These are phyloP conservation scores for Drosophila nr. perissopoda DNA, from an alignment of 2,888 invertebrate species.

Conservation along the genomic window DNA sequence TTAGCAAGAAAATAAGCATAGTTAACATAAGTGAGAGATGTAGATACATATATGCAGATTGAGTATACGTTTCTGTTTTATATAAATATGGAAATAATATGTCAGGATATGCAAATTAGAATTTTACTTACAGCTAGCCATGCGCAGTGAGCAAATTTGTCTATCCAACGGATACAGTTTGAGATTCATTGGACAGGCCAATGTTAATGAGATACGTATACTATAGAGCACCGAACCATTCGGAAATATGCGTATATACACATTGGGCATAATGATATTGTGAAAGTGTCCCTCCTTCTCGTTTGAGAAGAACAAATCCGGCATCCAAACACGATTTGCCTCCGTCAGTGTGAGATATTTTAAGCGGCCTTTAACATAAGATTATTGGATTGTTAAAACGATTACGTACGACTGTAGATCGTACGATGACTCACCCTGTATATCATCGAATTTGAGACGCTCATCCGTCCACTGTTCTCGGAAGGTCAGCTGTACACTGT, in stretches of 20 bases:
- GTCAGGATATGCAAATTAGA: not conserved
- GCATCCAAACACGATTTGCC: conserved; percentile 98
- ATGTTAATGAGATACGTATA: conserved; percentile 97
- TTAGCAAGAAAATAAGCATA: not conserved
- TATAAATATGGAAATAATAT: not conserved
- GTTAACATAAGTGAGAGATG: not conserved
- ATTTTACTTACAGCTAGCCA: conserved; percentile 96
- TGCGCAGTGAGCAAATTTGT: conserved; percentile 96
- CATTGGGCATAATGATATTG: conserved; percentile 98
- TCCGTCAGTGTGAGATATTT: conserved; percentile 97
- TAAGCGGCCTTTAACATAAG: conserved; percentile 88
- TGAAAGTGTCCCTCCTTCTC: conserved; percentile 99
- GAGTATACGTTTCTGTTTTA: not conserved
- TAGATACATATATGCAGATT: not conserved
- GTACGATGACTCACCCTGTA: conserved; percentile 88
- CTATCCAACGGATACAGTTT: conserved; percentile 98
- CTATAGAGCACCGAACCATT: conserved; percentile 98
- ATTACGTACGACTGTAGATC: not conserved
- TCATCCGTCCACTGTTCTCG: conserved; percentile 99
- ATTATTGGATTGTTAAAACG: not conserved
- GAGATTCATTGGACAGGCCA: conserved; percentile 98
- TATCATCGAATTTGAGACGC: conserved; percentile 94
- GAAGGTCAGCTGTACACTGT: conserved; percentile 98
- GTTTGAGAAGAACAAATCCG: conserved; percentile 98
- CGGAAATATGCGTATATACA: conserved; percentile 97